Percentiles rank a stretch among this genome's conserved stretches.
These are phyloP conservation scores for Argynnis bischoffii DNA, from an alignment of 2,888 invertebrate genomes.

Conservation along the genomic window DNA sequence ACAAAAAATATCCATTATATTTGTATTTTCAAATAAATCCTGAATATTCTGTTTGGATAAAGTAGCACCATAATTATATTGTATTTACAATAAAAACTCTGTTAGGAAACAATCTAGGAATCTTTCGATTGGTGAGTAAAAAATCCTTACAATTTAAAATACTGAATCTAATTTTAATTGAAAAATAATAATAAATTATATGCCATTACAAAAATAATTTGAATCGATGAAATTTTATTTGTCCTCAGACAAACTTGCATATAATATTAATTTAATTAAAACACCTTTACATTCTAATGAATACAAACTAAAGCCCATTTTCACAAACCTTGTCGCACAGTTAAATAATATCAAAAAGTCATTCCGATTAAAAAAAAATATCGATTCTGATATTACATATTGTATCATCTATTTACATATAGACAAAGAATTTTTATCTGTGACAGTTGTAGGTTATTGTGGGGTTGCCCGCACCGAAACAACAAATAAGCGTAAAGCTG, in stretches of 20 bases:
- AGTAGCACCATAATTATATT: slow-evolving; percentile 33
- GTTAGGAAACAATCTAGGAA: slow-evolving; percentile 23
- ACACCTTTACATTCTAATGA: too few relatives aligned
- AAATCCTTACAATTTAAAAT: too few relatives aligned
- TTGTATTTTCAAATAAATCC: slow-evolving; percentile 16
- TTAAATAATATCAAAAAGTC: background rate
- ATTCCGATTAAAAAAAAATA: slow-evolving; percentile 6
- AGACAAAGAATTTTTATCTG: slow-evolving; percentile 29
- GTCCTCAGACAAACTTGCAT: too few relatives aligned
- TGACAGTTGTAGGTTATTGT: slow-evolving; percentile 24
- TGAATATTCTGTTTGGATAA: slow-evolving; percentile 18
- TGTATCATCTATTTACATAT: slow-evolving; percentile 9
- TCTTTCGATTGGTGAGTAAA: background rate
- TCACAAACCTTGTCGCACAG: background rate
- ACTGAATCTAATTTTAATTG: too few relatives aligned
- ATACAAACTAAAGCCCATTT: too few relatives aligned
- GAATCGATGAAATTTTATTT: too few relatives aligned
- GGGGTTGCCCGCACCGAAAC: slow-evolving; percentile 28
- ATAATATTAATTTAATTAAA: too few relatives aligned
- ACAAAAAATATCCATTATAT: slow-evolving; percentile 22
- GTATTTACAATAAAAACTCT: slow-evolving; percentile 29
- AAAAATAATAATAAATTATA: too few relatives aligned
- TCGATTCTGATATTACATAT: background rate
- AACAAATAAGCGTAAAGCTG: slow-evolving; percentile 40
- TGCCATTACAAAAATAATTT: too few relatives aligned